Evolutionary conservation across 2,888 invertebrate genomes (phyloP).

Genomic region (Drosophila leonis): DNA sequence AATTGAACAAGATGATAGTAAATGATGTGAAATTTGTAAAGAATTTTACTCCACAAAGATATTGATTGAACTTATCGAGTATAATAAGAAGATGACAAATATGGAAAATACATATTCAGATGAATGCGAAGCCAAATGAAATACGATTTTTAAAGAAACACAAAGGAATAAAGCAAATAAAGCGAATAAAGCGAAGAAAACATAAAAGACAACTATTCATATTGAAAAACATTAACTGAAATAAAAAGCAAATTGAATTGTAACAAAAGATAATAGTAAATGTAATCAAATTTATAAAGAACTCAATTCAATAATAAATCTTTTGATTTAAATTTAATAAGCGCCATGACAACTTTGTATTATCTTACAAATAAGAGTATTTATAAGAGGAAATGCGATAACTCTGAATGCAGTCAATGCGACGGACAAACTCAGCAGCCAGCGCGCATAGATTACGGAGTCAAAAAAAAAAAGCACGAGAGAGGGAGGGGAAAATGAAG

Average conservation of each 20-base stretch:
- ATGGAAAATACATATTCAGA: neutral
- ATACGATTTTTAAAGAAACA: neutral
- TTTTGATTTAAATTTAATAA: constrained; percentile 4
- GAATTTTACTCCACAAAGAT: neutral
- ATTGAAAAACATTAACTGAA: neutral
- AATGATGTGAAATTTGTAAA: neutral
- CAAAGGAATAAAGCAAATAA: too few relatives aligned
- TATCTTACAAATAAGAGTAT: constrained; percentile 33
- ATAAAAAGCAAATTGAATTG: neutral
- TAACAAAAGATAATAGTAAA: neutral
- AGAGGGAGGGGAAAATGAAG: neutral
- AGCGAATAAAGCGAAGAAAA: too few relatives aligned
- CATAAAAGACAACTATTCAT: neutral
- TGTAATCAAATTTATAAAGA: neutral
- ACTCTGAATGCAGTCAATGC: constrained; percentile 49
- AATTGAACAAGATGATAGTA: constrained; percentile 5
- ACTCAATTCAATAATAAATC: neutral
- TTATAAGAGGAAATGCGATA: constrained; percentile 36
- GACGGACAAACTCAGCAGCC: constrained; percentile 31
- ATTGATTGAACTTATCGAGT: neutral
- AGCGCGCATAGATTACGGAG: constrained; percentile 5
- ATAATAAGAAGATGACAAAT: neutral
- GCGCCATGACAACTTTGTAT: constrained; percentile 15
- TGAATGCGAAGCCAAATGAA: neutral
- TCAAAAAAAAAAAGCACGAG: neutral